Percentiles rank a stretch among this genome's conserved stretches.
Evolutionary conservation across 2,113 vertebrate genomes (phyloP).

Genomic region (Marmota monax): DNA sequence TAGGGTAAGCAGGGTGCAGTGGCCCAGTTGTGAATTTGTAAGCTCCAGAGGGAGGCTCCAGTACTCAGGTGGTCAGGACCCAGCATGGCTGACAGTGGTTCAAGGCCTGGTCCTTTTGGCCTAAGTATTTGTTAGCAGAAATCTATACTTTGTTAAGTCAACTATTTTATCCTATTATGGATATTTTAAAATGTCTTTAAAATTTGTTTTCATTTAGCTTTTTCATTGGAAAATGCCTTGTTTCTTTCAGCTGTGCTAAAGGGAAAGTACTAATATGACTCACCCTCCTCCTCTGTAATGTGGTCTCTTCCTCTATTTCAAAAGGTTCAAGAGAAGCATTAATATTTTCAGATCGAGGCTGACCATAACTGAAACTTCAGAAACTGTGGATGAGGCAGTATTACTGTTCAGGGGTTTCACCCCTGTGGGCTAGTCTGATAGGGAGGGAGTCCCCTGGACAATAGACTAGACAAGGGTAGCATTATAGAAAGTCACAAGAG

Average conservation of each 20-base stretch:
- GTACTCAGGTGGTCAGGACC: not conserved
- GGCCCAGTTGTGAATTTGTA: not conserved
- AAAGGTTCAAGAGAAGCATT: not conserved
- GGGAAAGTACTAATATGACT: not conserved
- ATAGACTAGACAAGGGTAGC: not conserved
- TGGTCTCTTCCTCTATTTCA: not conserved
- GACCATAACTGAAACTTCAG: not conserved
- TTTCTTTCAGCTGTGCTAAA: not conserved
- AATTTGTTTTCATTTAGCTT: not conserved
- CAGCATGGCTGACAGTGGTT: not conserved
- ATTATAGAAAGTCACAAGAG: not conserved
- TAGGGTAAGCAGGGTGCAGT: not conserved
- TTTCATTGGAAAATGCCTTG: not conserved
- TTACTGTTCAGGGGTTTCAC: not conserved
- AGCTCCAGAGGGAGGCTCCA: not conserved
- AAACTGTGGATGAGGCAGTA: not conserved
- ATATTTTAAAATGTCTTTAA: not conserved
- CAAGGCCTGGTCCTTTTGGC: not conserved
- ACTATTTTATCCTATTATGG: not conserved
- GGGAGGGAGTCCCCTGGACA: not conserved
- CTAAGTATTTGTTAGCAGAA: not conserved
- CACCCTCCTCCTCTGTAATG: not conserved
- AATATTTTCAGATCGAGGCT: not conserved
- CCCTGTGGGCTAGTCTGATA: not conserved
- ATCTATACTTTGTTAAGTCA: not conserved